Evolutionary conservation across 2,797 vertebrate species (phyloP), one percentile per base, ranked within the genome.

Genomic region (Crocidura indochinensis): DNA sequence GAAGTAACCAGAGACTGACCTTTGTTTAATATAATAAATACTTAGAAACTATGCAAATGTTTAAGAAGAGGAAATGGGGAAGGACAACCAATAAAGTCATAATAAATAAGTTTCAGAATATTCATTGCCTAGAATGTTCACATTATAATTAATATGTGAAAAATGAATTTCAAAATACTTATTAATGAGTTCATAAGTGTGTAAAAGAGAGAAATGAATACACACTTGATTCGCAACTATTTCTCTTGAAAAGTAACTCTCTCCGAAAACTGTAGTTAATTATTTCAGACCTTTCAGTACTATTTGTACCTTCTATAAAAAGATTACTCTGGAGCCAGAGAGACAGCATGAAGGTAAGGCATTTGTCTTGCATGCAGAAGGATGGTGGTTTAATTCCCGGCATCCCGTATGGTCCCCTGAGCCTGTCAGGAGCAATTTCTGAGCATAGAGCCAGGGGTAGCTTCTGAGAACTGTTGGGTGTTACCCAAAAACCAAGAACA

Each of bases 201-300:
- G 38, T 69, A 46, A 44, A 26, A 65, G 64, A 27, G 64, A 65
- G 26, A 65, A 26, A 65, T 8, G 51, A 31, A 14, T 27, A 15
- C 22, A 53, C 8, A 65, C 6, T 68, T 72, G 60, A 64, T 75
- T 20, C 72, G 19, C 75, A 72, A 73, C 24, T 20, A 47, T 49
- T 51, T 91, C 64, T 67, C n/a, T 71, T 78, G 78, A 46, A 47
- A 84, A 71, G 56, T 62, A 38, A 38, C 38, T 91, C 64, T 67
- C n/a, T 71, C 51, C 74, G 78, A 46, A 47, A 84, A 71, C 49
- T 62, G 24, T 10, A 68, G 38, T 60, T 68, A 47, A 73, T 88
- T n/a, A n/a, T 71, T 76, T 88, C 51, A 31, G 19, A 83, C 64
- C 31, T 88, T 26, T 90, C 22, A 27, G 56, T 44, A 22, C 47